Evolutionary conservation across 2,113 vertebrate species (phyloP).

Genomic region (Oryzias javanicus): DNA sequence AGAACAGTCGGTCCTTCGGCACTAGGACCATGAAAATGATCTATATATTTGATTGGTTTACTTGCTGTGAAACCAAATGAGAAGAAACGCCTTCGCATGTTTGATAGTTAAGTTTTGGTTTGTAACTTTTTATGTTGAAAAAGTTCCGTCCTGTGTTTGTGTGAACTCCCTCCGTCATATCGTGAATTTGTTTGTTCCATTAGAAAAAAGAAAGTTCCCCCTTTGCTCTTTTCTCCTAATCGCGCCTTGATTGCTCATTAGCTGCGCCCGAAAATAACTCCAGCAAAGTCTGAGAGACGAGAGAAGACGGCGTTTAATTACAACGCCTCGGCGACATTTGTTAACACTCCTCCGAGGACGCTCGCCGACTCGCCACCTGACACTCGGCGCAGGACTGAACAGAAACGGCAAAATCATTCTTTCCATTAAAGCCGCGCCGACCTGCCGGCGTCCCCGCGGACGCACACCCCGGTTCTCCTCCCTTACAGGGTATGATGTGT

Average conservation of each 20-base stretch:
- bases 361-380: conserved; percentile 1
- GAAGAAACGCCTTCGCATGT: too few species aligned
- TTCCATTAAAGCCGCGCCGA: conserved; percentile 51
- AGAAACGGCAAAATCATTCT: conserved; percentile 26
- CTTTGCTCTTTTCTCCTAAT: conserved; percentile 66
- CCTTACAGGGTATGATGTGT: conserved; percentile 97
- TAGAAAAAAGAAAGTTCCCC: conserved; percentile 25
- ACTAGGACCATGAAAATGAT: too few species aligned
- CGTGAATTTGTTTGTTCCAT: too few species aligned
- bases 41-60: too few species aligned
- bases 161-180: too few species aligned
- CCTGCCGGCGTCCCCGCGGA: conserved; percentile 59
- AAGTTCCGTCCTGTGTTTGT: too few species aligned
- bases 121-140: too few species aligned
- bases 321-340: conserved; percentile 45
- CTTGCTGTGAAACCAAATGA: too few species aligned
- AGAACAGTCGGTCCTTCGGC: too few species aligned
- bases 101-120: too few species aligned
- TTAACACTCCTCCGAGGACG: conserved; percentile 40
- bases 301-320: conserved; percentile 59
- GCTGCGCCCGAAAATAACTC: conserved; percentile 52
- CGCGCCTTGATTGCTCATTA: conserved; percentile 80
- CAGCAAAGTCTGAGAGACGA: conserved; percentile 27
- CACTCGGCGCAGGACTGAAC: background rate
- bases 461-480: conserved; percentile 74